Conservation (phyloP, 1,140 invertebrate genomes). For the Palaemon carinicauda region DNA sequence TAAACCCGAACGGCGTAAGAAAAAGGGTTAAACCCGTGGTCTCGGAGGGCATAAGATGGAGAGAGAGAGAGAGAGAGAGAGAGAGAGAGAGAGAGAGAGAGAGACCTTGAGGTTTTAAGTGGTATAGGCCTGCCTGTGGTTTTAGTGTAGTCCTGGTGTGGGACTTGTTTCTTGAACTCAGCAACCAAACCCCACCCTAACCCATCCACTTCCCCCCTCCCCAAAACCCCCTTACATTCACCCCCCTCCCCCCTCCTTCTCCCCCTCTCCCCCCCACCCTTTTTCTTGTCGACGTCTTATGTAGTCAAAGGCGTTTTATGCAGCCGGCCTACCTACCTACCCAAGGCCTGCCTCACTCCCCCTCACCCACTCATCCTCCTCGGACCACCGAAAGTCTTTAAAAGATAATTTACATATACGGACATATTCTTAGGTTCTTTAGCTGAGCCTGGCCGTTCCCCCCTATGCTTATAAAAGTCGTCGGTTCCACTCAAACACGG, state of each 20-base stretch:
- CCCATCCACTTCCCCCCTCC: background rate
- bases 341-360: background rate
- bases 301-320: too few relatives aligned
- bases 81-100: background rate
- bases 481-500: too few relatives aligned
- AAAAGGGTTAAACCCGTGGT: slow-evolving; percentile 16
- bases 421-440: slow-evolving; percentile 1
- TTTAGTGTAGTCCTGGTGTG: background rate
- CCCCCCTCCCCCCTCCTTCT: background rate
- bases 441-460: background rate
- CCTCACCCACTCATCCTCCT: slow-evolving; percentile 8
- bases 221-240: background rate
- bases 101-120: slow-evolving; percentile 21
- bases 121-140: slow-evolving; percentile 32
- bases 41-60: background rate
- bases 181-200: background rate
- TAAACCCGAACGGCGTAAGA: slow-evolving; percentile 22
- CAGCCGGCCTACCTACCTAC: background rate
- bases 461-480: too few relatives aligned
- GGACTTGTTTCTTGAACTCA: too few relatives aligned
- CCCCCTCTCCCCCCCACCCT: background rate
- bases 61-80: background rate
- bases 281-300: too few relatives aligned
- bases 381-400: slow-evolving; percentile 21
- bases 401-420: slow-evolving; percentile 50